Evolutionary conservation across 2,888 invertebrate species (phyloP), one percentile per base, ranked within the genome.

Genomic region (Lasioglossum villosulum): DNA sequence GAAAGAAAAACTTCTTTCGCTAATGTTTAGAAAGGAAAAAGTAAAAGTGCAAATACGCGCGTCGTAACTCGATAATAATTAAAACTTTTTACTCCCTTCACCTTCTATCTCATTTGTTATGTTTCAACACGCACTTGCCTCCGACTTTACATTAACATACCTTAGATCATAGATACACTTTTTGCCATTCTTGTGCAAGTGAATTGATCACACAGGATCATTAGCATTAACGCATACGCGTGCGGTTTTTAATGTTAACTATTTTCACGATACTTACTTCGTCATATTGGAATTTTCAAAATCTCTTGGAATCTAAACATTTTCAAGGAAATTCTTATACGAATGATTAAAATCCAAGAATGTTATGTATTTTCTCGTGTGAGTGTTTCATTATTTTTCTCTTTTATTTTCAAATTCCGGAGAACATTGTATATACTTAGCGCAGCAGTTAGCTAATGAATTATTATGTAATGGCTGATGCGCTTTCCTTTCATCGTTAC

Each of bases 401-500:
- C 6, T 19, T 45, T 45, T 42, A 27, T 23, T 23, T 30, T 19
- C 19, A 34, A 72, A 72, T 48, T 23, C 30, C 8, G 4, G 4
- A 12, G 12, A 48, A 23, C 8, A 27, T 27, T 42, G 42, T 71
- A 30, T 71, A 30, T 5, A 16, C 71, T 63, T 63, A 63, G 63
- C 63, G 30, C 10, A 27, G 23, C 70, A 27, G 70, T 70, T 39
- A n/a, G 70, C 70, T 39, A 70, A 70, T 39, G 70, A 70, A 72
- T 72, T 73, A 72, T 30, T 75, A 39, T 48, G 30, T 42, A 82
- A 63, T 37, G 23, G 68, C 30, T 23, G n/a, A 42, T 39, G 48
- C 12, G n/a, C 16, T 80, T 74, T 45, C 56, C 68, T 70, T 81
- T 52, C 45, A 45, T 75, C 75, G 19, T 39, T 48, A 34, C 14